Evolutionary conservation across 1,140 invertebrate species (phyloP), one percentile per base, ranked within the genome.

Genomic region (Drosophila murphyi): DNA sequence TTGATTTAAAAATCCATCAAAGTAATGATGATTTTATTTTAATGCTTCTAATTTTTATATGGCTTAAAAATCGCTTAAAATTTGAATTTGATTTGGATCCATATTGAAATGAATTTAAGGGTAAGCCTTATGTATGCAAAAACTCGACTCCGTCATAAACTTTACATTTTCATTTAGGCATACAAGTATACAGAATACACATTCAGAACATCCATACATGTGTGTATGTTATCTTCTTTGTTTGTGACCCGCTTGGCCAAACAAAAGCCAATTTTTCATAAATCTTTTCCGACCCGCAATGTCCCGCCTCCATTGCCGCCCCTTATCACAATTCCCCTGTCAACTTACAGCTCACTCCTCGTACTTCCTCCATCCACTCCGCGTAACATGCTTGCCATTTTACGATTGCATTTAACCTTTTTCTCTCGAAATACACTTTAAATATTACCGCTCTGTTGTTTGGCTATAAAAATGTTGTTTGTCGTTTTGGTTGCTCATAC

Each of bases 261-360:
- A 85, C 82, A 88, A 88, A 82, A 80, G 83, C 83, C 82, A 88
- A 87, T 87, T 83, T 87, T 87, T 83, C 82, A 87, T 87, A 87
- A 87, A 87, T 87, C 82, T 87, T 83, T 73, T 62, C 54, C 51
- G 32, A 45, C 43, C 50, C 69, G 34, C 51, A 41, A 43, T 43
- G 10, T 43, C 48, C 32, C 8, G 20, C 28, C 32, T 54, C 45
- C 31, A 28, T 55, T 56, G 57, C 55, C 55, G 12, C 41, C 50
- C 57, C 57, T 52, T 69, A 69, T 69, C 65, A 69, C 54, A 51
- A 62, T 50, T 50, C 45, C 47, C 60, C 20, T 50, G 47, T 48
- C 60, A 62, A 62, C 47, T 50, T 8, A 12, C 29, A 50, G 35
- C 41, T n/a, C 20, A 4, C 45, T 29, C 45, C 7, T 5, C 29